Conservation (phyloP, 37 sponge, comb jelly and placozoan genomes). For the Spongilla lacustris region DNA sequence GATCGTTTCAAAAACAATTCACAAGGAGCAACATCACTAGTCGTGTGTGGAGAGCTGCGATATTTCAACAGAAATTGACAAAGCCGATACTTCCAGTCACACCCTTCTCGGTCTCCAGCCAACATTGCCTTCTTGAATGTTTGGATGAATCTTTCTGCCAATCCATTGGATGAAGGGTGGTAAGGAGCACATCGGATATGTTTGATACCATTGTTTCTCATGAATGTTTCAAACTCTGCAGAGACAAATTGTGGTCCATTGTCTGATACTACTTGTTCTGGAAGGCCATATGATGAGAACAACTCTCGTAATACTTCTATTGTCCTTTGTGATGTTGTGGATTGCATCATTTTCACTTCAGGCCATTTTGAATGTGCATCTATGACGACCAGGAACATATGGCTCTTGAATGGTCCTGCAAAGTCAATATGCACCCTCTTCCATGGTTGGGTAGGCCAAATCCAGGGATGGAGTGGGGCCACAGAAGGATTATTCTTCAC, state of each 20-base stretch:
- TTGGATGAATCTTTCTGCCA: conserved; percentile 41
- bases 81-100: background rate
- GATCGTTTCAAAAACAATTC: conserved; percentile 13
- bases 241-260: conserved; percentile 36
- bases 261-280: conserved; percentile 54
- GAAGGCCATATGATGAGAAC: conserved; percentile 25
- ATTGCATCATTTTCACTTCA: conserved; percentile 14
- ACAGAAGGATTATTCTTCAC: background rate
- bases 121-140: conserved; percentile 37
- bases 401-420: conserved; percentile 8
- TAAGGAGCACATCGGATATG: conserved; percentile 39
- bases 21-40: conserved; percentile 35
- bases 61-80: conserved; percentile 24
- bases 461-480: conserved; percentile 21
- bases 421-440: conserved; percentile 35
- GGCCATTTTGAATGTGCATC: conserved; percentile 48
- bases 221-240: conserved; percentile 21
- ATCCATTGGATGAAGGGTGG: conserved; percentile 57
- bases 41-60: conserved; percentile 34
- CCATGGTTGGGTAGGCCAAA: conserved; percentile 22
- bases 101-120: background rate
- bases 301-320: conserved; percentile 5
- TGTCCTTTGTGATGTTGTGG: conserved; percentile 10
- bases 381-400: conserved; percentile 11
- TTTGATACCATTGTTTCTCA: conserved; percentile 30